Percentiles rank a stretch among this genome's conserved stretches.
These are phyloP conservation scores for Ladona fulva DNA, from an alignment of 1,140 invertebrate genomes.

Conservation along the genomic window DNA sequence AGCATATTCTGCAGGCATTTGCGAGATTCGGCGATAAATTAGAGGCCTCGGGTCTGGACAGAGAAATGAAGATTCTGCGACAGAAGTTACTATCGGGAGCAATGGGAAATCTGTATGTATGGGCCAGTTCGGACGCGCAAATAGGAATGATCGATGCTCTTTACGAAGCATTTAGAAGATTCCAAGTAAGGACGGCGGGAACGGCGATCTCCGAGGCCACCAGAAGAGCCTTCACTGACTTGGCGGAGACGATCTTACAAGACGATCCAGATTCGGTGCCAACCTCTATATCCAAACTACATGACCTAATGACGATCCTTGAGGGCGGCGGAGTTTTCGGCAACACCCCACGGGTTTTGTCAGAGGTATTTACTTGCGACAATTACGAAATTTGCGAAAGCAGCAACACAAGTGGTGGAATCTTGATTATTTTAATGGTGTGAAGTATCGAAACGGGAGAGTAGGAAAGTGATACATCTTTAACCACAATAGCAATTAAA, in stretches of 20 bases:
- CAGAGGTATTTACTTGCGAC: too few relatives aligned
- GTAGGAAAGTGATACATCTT: too few relatives aligned
- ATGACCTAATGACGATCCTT: not conserved
- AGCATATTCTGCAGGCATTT: conserved; percentile 38
- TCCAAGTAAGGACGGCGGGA: conserved; percentile 41
- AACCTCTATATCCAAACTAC: not conserved
- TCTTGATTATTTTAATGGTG: too few relatives aligned
- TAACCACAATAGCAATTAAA: too few relatives aligned
- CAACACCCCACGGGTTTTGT: too few relatives aligned
- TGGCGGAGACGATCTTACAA: conserved; percentile 49
- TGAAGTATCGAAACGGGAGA: too few relatives aligned
- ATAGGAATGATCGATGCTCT: conserved; percentile 43
- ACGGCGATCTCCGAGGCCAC: conserved; percentile 28
- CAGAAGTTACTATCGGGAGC: conserved; percentile 27
- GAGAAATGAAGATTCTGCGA: not conserved
- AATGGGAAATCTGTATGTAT: conserved; percentile 43
- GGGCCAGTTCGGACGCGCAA: conserved; percentile 42
- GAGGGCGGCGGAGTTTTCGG: too few relatives aligned
- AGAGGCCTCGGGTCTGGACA: conserved; percentile 29
- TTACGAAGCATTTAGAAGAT: conserved; percentile 48
- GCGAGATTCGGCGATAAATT: conserved; percentile 41
- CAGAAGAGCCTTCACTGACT: conserved; percentile 46
- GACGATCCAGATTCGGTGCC: conserved; percentile 32
- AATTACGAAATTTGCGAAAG: too few relatives aligned
- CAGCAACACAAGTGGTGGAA: too few relatives aligned